Evolutionary conservation across 2,113 vertebrate genomes (phyloP).

Genomic region (Labeo rohita): DNA sequence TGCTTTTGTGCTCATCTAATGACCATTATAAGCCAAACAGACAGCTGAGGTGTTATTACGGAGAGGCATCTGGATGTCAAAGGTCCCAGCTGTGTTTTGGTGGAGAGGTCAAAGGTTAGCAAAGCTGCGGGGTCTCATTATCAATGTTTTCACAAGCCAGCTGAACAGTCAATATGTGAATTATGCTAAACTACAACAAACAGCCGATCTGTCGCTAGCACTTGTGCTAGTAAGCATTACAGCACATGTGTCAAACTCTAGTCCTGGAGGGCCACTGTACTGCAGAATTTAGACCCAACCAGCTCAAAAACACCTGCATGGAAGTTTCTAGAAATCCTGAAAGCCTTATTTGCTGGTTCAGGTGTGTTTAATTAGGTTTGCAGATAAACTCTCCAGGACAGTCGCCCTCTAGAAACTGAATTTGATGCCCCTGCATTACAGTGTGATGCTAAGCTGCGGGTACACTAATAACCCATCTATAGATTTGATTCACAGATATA

Average conservation of each 20-base stretch:
- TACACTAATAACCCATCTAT: slow-evolving; percentile 41
- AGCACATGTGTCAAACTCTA: slow-evolving; percentile 13
- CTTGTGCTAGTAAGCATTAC: slow-evolving; percentile 60
- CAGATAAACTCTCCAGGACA: too few relatives aligned
- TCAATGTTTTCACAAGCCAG: slow-evolving; percentile 55
- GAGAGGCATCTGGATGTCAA: slow-evolving; percentile 29
- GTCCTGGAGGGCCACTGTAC: too few relatives aligned
- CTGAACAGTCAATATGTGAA: slow-evolving; percentile 45
- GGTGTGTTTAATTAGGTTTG: too few relatives aligned
- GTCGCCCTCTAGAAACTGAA: too few relatives aligned
- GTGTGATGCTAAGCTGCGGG: slow-evolving; percentile 48
- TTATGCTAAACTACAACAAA: slow-evolving; percentile 43
- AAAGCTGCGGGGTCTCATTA: slow-evolving; percentile 52
- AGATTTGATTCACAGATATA: slow-evolving; percentile 30
- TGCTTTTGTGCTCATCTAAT: not conserved
- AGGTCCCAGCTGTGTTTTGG: slow-evolving; percentile 56
- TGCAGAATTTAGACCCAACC: too few relatives aligned
- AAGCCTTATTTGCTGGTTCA: too few relatives aligned
- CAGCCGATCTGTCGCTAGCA: slow-evolving; percentile 57
- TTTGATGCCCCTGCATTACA: too few relatives aligned
- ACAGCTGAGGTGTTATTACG: not conserved
- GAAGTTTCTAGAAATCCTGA: too few relatives aligned
- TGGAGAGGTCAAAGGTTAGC: slow-evolving; percentile 57
- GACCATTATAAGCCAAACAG: not conserved
- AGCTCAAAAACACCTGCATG: too few relatives aligned